Evolutionary conservation across 2,113 vertebrate species (phyloP).

Genomic region (Ardeotis arabs): DNA sequence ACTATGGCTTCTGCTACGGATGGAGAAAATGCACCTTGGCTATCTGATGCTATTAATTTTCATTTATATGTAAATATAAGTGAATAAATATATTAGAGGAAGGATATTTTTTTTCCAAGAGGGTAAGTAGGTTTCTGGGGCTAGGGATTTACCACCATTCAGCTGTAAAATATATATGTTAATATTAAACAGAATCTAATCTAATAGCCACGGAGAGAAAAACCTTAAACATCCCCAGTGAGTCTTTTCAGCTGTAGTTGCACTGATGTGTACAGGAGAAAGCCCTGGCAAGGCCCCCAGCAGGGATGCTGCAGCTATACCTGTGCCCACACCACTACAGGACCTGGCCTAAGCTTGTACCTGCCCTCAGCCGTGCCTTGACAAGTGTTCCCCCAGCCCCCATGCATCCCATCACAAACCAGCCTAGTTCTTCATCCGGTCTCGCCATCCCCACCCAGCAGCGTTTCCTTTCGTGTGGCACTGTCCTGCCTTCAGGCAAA

Average conservation of each 20-base stretch:
- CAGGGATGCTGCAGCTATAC: not conserved
- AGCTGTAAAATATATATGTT: not conserved
- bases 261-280: not conserved
- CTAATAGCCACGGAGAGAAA: not conserved
- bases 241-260: not conserved
- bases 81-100: not conserved
- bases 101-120: not conserved
- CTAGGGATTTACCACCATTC: not conserved
- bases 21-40: not conserved
- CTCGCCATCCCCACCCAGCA: not conserved
- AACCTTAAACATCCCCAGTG: not conserved
- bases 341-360: not conserved
- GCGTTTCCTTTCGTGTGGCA: accelerated
- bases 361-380: not conserved
- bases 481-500: not conserved
- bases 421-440: not conserved
- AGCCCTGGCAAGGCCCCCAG: not conserved
- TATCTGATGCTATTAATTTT: not conserved
- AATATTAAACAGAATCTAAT: not conserved
- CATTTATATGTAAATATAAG: conserved; percentile 1
- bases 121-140: not conserved
- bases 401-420: accelerated
- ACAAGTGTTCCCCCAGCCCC: accelerated
- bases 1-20: not conserved
- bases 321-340: accelerated